Percentiles rank a stretch among this genome's conserved stretches.
phyloP scores from a whole-genome alignment of 1,140 invertebrate species.

The Drosophila arawakana region DNA sequence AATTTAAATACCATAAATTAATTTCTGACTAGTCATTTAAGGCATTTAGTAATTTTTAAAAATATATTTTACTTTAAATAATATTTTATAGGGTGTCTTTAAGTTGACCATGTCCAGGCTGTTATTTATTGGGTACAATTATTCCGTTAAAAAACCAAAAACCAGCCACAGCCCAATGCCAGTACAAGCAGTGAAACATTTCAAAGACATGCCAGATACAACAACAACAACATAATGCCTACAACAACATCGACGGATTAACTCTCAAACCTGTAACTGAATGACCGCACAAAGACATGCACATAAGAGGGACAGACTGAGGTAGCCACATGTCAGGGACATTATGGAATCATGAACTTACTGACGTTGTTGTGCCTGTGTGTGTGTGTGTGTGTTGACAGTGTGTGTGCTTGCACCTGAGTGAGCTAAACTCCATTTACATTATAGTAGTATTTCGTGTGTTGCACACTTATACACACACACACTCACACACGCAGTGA shows the following conservation, averaged over 20 bases:
- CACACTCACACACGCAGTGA: conserved; percentile 11
- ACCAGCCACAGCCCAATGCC: conserved; percentile 58
- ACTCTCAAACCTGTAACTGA: conserved; percentile 74
- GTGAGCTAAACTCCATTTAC: conserved; percentile 57
- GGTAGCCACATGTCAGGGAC: conserved; percentile 70
- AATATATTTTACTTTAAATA: too few species aligned
- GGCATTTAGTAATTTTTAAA: too few species aligned
- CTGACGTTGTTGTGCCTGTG: conserved; percentile 32
- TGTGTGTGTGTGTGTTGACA: conserved; percentile 19
- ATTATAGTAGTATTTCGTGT: conserved; percentile 52
- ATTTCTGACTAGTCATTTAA: too few species aligned
- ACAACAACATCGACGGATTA: conserved; percentile 62
- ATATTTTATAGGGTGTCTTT: not conserved
- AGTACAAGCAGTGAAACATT: conserved; percentile 65
- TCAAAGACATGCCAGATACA: conserved; percentile 71
- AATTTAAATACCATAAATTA: too few species aligned
- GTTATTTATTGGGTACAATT: conserved; percentile 7
- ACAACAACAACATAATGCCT: conserved; percentile 45
- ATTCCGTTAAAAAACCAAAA: conserved; percentile 48
- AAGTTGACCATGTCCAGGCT: not conserved
- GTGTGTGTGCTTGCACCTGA: conserved; percentile 35
- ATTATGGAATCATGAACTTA: conserved; percentile 78
- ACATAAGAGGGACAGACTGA: conserved; percentile 24
- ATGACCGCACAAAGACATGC: conserved; percentile 60
- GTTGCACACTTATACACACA: conserved; percentile 15